Evolutionary conservation across 2,113 vertebrate genomes (phyloP).

Genomic region (Rhinolophus sinicus): DNA sequence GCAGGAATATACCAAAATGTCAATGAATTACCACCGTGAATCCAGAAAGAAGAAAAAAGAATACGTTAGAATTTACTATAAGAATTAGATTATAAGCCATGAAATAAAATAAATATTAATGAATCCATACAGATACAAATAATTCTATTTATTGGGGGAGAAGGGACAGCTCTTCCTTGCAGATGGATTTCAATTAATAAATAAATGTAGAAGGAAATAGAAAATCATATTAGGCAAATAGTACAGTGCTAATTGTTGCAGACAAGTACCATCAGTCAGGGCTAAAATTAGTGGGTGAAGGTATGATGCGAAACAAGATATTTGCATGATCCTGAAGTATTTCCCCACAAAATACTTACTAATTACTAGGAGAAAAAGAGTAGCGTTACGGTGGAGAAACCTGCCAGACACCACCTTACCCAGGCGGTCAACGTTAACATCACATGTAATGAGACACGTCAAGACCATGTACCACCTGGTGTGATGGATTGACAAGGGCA

Average conservation of each 20-base stretch:
- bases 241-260: not conserved
- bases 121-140: slow-evolving; percentile 15
- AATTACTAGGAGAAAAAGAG: not conserved
- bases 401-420: not conserved
- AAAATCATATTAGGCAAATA: not conserved
- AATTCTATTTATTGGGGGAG: not conserved
- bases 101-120: slow-evolving; percentile 39
- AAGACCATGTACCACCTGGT: accelerated
- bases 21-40: slow-evolving; percentile 18
- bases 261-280: not conserved
- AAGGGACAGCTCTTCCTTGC: not conserved
- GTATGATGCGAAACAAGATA: not conserved
- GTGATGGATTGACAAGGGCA: too few relatives aligned
- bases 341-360: not conserved
- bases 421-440: too few relatives aligned
- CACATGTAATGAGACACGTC: not conserved
- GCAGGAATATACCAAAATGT: not conserved
- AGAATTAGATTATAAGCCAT: slow-evolving; percentile 24
- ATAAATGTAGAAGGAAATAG: not conserved
- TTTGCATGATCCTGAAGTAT: not conserved
- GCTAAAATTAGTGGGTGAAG: not conserved
- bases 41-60: slow-evolving; percentile 20
- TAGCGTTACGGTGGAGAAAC: not conserved
- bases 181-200: not conserved
- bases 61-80: slow-evolving; percentile 27